Percentiles rank a stretch among this genome's conserved stretches.
These are phyloP conservation scores for Parnassius smintheus DNA, from an alignment of 2,888 invertebrate species.

Conservation along the genomic window DNA sequence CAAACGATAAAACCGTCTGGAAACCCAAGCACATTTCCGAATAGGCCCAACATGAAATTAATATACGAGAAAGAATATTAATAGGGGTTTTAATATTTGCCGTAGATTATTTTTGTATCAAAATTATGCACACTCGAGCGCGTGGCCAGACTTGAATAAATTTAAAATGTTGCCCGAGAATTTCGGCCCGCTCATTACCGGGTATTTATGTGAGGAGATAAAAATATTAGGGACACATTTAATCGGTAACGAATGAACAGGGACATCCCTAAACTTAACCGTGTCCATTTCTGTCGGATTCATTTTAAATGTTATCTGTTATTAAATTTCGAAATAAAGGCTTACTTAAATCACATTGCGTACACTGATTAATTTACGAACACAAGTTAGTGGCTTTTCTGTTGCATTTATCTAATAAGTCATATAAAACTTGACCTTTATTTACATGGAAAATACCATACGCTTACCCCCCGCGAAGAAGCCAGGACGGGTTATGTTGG, in stretches of 20 bases:
- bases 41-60: slow-evolving; percentile 30
- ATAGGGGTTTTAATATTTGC: slow-evolving; percentile 64
- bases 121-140: slow-evolving; percentile 78
- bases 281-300: slow-evolving; percentile 27
- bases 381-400: too few species aligned
- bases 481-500: too few species aligned
- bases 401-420: too few species aligned
- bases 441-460: too few species aligned
- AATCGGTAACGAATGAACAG: slow-evolving; percentile 76
- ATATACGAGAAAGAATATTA: slow-evolving; percentile 46
- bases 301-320: slow-evolving; percentile 22
- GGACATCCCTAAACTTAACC: slow-evolving; percentile 40
- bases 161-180: slow-evolving; percentile 71
- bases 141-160: slow-evolving; percentile 72
- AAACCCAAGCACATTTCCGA: slow-evolving; percentile 24
- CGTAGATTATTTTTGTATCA: slow-evolving; percentile 78
- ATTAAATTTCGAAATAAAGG: slow-evolving; percentile 11
- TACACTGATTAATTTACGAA: too few species aligned
- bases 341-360: too few species aligned
- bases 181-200: slow-evolving; percentile 74
- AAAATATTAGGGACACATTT: slow-evolving; percentile 79
- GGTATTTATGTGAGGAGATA: slow-evolving; percentile 79
- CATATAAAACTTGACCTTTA: too few species aligned
- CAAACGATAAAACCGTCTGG: slow-evolving; percentile 24
- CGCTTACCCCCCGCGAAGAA: too few species aligned